Conservation (phyloP, 2,888 invertebrate species). For the Drosophila histrio region DNA sequence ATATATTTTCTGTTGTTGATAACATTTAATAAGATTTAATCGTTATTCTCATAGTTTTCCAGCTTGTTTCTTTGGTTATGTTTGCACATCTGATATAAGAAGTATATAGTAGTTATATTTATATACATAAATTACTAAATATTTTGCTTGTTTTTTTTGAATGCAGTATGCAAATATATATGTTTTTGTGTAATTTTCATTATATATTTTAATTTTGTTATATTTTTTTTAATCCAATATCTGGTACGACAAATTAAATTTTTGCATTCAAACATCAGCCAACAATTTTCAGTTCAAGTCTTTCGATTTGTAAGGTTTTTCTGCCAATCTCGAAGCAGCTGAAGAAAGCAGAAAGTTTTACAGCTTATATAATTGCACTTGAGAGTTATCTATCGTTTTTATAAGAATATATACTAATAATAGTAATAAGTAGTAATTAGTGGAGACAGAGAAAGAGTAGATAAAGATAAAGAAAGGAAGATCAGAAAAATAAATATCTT, state of each 20-base stretch:
- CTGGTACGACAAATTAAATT: slow-evolving; percentile 38
- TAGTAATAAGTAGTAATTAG: background rate
- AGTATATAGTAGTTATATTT: slow-evolving; percentile 41
- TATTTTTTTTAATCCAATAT: slow-evolving; percentile 18
- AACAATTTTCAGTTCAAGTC: slow-evolving; percentile 70
- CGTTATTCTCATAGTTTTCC: slow-evolving; percentile 33
- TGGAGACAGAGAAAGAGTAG: background rate
- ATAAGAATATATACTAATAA: background rate
- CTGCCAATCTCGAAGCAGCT: slow-evolving; percentile 50
- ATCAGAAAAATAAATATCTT: slow-evolving; percentile 39
- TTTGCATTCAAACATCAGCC: slow-evolving; percentile 59
- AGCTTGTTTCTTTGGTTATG: slow-evolving; percentile 43
- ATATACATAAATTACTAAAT: slow-evolving; percentile 39
- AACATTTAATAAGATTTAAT: slow-evolving; percentile 66
- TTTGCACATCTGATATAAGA: slow-evolving; percentile 51
- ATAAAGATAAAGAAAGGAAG: background rate
- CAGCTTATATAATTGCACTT: slow-evolving; percentile 73
- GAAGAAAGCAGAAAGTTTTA: slow-evolving; percentile 71
- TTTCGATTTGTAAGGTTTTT: slow-evolving; percentile 65
- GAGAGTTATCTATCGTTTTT: slow-evolving; percentile 54
- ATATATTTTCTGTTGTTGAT: slow-evolving; percentile 56
- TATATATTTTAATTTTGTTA: slow-evolving; percentile 7
- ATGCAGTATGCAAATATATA: slow-evolving; percentile 48
- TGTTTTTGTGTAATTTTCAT: slow-evolving; percentile 1
- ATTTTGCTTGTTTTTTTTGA: slow-evolving; percentile 19